Base-by-base conservation (phyloP, 2,113 vertebrate genomes). In the Halcyon malimbica region DNA sequence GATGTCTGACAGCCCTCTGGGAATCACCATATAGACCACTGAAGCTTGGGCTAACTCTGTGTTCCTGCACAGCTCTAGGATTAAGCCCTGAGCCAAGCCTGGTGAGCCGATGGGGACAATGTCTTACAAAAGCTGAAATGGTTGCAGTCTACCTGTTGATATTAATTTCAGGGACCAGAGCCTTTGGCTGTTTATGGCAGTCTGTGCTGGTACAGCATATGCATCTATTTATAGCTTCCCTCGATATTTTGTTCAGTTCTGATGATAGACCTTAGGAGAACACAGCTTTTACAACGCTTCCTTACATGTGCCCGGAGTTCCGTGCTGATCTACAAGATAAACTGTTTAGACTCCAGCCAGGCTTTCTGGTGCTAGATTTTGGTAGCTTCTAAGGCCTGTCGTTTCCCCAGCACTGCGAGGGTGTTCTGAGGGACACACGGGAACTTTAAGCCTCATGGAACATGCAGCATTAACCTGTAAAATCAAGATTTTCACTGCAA, bases 391-490 rank as follows among this genome's bases (percentile, higher is more conserved):
- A 54, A 83, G 26, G 59, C 37, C 29, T 70, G 17, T 48, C 24
- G 2, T 82, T 92, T 71, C 83, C 62, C 39, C 60, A 37, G 67
- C 1, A 2, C 93, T 83, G 41, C 57, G 71, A 92, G 77, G n/a
- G 26, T 60, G 91, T 93, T 83, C 83, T 87, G 41, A 48, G 21
- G 8, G 50, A 44, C 25, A 50, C 64, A 37, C 20, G 1, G 79
- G 91, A 96, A 93, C 84, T 94, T 94, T 68, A 75, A 91, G 60
- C 84, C 91, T 94, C 50, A 31, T 60, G 96, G 96, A 98, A 85
- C 82, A 88, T 9, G 96, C 78, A 73, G 97, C 94, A 95, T 98
- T 98, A 98, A 98, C 97, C 97, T 97, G 89, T 95, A 96, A 98
- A 97, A 97, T 97, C 88, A n/a, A 56, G 96, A 97, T 98, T 97